These are phyloP conservation scores for Drosophila sucinea DNA, from an alignment of 1,140 invertebrate genomes.

Conservation along the genomic window DNA sequence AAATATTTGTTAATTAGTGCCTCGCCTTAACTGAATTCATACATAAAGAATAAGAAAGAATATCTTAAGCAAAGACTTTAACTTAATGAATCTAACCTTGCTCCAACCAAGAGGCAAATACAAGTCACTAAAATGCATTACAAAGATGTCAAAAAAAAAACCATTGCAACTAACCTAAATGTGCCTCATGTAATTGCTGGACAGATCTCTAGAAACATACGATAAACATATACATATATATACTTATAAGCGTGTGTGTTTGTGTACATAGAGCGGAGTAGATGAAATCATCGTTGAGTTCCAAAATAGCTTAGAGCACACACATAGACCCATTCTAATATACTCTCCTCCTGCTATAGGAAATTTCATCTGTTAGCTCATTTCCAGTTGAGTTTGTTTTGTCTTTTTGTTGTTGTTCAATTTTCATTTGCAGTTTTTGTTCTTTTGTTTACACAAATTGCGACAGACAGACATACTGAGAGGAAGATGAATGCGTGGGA, in stretches of 20 bases:
- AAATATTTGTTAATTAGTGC: constrained; percentile 72
- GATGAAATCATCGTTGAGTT: constrained; percentile 78
- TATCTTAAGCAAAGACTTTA: constrained; percentile 15
- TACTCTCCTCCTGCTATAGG: constrained; percentile 19
- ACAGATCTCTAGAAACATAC: constrained; percentile 30
- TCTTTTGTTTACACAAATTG: constrained; percentile 57
- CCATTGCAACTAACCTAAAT: constrained; percentile 11
- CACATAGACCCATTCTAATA: constrained; percentile 28
- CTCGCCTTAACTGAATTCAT: constrained; percentile 45
- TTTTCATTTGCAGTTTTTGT: constrained; percentile 74
- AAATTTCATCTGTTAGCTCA: constrained; percentile 57
- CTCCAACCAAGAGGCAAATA: constrained; percentile 18
- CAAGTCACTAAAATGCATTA: constrained; percentile 40
- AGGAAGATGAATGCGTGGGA: not conserved
- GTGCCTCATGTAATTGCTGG: constrained; percentile 43
- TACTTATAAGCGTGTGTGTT: constrained; percentile 5
- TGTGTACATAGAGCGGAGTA: constrained; percentile 47
- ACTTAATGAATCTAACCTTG: constrained; percentile 74
- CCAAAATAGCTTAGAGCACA: constrained; percentile 37
- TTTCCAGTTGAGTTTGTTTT: constrained; percentile 71
- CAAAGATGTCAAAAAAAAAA: constrained; percentile 15
- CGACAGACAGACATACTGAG: not conserved
- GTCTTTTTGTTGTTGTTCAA: constrained; percentile 47
- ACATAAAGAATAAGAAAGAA: constrained; percentile 15
- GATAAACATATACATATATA: constrained; percentile 4